These are phyloP conservation scores for Piprites chloris DNA, from an alignment of 2,113 vertebrate genomes.

Conservation along the genomic window DNA sequence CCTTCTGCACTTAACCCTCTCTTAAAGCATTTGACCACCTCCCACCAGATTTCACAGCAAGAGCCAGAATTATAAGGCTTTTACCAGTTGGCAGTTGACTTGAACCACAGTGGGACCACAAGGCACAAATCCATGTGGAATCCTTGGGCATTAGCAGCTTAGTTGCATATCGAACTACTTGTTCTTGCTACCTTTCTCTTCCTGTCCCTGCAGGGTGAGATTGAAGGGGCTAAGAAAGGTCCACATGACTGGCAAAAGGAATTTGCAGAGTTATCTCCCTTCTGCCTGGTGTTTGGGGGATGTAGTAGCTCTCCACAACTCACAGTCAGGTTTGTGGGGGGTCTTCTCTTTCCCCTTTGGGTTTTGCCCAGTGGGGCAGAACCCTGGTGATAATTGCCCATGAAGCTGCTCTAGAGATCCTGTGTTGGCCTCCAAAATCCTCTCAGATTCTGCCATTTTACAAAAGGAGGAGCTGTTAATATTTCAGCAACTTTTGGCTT, in stretches of 20 bases:
- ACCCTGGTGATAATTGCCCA: background rate
- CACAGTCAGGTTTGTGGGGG: background rate
- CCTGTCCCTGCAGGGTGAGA: background rate
- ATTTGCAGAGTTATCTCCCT: background rate
- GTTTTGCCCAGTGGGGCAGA: background rate
- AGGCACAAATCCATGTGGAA: background rate
- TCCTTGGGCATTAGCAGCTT: background rate
- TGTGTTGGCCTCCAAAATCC: background rate
- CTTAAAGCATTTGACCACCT: background rate
- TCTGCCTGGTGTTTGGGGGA: background rate
- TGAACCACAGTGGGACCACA: background rate
- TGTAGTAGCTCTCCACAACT: rapidly evolving
- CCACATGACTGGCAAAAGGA: background rate
- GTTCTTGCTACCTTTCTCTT: background rate
- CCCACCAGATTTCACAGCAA: background rate
- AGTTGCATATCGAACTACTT: background rate
- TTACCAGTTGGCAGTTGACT: background rate
- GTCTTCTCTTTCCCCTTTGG: background rate
- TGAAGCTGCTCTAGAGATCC: background rate
- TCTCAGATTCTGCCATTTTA: background rate
- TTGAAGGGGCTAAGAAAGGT: background rate
- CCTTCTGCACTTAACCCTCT: background rate
- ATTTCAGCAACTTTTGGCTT: background rate
- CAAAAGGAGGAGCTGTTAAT: background rate
- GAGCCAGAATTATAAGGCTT: background rate